These are phyloP conservation scores for Linyphia triangularis DNA, from an alignment of 2,888 invertebrate genomes.

Conservation along the genomic window DNA sequence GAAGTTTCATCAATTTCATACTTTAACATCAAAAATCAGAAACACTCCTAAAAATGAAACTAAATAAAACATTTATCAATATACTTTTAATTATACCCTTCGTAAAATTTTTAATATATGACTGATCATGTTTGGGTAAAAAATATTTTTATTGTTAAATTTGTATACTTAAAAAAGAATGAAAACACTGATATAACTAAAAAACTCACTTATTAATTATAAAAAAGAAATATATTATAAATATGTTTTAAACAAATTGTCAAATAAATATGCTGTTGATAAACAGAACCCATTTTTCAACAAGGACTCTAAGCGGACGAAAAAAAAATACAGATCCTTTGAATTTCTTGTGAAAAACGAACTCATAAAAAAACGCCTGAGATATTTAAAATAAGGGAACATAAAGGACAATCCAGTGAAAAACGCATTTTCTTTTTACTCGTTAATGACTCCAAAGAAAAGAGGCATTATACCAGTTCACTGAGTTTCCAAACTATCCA, in stretches of 20 bases:
- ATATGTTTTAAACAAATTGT: background rate
- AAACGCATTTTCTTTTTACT: constrained; percentile 20
- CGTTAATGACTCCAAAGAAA: constrained; percentile 36
- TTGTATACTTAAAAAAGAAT: too few species aligned
- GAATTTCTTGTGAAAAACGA: constrained; percentile 19
- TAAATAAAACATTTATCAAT: too few species aligned
- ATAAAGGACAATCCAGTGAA: background rate
- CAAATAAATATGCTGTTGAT: constrained; percentile 38
- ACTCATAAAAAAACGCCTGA: constrained; percentile 22
- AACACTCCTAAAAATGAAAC: too few species aligned
- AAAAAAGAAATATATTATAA: background rate
- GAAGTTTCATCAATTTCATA: too few species aligned
- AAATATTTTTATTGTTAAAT: too few species aligned
- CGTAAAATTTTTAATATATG: too few species aligned
- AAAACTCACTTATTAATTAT: too few species aligned
- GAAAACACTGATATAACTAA: too few species aligned
- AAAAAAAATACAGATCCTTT: constrained; percentile 14
- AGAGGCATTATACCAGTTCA: constrained; percentile 22
- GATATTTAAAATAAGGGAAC: constrained; percentile 20
- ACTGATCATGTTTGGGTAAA: too few species aligned
- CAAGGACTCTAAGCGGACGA: constrained; percentile 2
- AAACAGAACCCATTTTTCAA: constrained; percentile 37
- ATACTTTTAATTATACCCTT: too few species aligned
- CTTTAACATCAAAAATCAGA: too few species aligned
- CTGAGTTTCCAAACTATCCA: constrained; percentile 11